Evolutionary conservation across 2,113 vertebrate species (phyloP).

Genomic region (Prionailurus bengalensis): DNA sequence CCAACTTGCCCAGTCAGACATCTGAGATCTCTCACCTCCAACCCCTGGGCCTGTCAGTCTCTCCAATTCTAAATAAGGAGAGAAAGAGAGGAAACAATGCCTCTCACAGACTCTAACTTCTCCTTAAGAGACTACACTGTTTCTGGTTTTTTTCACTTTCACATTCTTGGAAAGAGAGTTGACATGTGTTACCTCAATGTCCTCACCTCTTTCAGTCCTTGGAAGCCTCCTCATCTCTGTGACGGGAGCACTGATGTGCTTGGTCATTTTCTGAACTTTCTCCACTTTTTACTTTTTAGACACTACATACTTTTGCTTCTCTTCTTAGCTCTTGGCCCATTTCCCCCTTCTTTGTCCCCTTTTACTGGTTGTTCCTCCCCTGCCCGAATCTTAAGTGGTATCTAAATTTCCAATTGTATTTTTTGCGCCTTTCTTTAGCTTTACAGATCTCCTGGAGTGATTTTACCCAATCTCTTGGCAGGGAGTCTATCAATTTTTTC

Average conservation of each 20-base stretch:
- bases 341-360: background rate
- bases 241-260: rapidly evolving
- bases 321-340: background rate
- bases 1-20: background rate
- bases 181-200: background rate
- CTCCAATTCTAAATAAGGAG: background rate
- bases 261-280: background rate
- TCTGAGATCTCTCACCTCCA: background rate
- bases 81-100: background rate
- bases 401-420: background rate
- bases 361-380: background rate
- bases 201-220: background rate
- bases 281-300: background rate
- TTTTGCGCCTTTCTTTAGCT: background rate
- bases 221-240: background rate
- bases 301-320: background rate
- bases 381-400: background rate
- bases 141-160: background rate
- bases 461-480: background rate
- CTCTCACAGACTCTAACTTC: background rate
- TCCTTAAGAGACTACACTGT: background rate
- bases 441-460: background rate
- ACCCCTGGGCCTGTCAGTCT: background rate
- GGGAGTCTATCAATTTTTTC: background rate
- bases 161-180: background rate